These are phyloP conservation scores for Dissostichus mawsoni DNA, from an alignment of 2,113 vertebrate genomes.

Conservation along the genomic window DNA sequence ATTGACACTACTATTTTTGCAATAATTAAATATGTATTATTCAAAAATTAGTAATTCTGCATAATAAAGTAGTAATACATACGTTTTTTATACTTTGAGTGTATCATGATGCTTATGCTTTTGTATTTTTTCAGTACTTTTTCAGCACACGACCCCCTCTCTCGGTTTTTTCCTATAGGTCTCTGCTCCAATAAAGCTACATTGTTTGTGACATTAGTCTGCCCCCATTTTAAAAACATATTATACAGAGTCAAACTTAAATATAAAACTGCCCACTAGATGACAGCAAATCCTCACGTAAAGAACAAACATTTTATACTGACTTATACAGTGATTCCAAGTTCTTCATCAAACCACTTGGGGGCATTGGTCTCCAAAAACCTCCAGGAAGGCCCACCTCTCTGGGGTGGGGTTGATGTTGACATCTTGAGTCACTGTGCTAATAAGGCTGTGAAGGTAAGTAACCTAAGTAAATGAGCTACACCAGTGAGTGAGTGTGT, in stretches of 20 bases:
- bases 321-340: not conserved
- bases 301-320: not conserved
- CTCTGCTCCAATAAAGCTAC: not conserved
- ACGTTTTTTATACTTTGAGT: no score
- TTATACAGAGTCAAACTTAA: not conserved
- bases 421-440: not conserved
- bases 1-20: not conserved
- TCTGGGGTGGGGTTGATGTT: not conserved
- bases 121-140: not conserved
- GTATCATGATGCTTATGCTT: no score
- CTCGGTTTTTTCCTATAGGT: not conserved
- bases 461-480: no score
- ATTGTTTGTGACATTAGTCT: not conserved
- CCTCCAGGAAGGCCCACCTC: not conserved
- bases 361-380: not conserved
- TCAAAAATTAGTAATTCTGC: not conserved
- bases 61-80: no score
- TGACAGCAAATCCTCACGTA: conserved; percentile 48
- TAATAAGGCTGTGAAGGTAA: not conserved
- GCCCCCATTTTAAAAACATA: not conserved
- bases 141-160: no score
- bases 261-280: conserved; percentile 27
- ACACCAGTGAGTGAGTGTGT: no score
- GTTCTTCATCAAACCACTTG: conserved; percentile 21
- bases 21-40: not conserved